These are phyloP conservation scores for Erebia ligea DNA, from an alignment of 2,888 invertebrate genomes.

Conservation along the genomic window DNA sequence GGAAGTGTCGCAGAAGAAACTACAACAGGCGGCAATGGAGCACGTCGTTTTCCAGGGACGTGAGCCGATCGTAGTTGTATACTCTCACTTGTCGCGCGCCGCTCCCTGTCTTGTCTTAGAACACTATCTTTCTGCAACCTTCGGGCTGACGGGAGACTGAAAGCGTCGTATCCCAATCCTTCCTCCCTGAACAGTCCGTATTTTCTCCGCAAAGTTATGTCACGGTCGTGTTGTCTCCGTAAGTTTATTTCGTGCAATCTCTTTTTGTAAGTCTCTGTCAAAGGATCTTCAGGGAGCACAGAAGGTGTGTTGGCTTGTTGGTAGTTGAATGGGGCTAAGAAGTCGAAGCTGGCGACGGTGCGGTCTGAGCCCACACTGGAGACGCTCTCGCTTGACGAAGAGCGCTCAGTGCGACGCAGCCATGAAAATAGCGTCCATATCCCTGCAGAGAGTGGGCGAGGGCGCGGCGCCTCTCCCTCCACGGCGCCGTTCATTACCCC, in stretches of 20 bases:
- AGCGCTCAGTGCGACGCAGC: conserved; percentile 85
- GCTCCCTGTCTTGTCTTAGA: conserved; percentile 60
- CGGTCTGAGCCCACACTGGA: conserved; percentile 88
- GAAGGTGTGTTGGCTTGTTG: conserved; percentile 63
- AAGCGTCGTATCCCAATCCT: conserved; percentile 64
- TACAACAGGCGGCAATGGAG: conserved; percentile 86
- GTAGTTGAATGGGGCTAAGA: conserved; percentile 83
- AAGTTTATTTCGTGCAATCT: conserved; percentile 84
- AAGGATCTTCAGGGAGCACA: conserved; percentile 77
- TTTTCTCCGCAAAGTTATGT: conserved; percentile 85
- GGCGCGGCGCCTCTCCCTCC: conserved; percentile 59
- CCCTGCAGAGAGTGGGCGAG: conserved; percentile 75
- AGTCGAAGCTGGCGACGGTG: conserved; percentile 89
- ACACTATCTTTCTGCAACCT: conserved; percentile 44
- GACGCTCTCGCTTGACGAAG: conserved; percentile 78
- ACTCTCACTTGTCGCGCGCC: conserved; percentile 85
- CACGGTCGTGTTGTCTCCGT: conserved; percentile 82
- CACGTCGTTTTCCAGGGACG: conserved; percentile 90
- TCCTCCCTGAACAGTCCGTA: conserved; percentile 79
- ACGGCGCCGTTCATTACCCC: conserved; percentile 71
- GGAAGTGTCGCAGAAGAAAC: conserved; percentile 65
- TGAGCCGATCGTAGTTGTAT: conserved; percentile 85
- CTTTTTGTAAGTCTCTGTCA: conserved; percentile 85
- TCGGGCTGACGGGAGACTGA: conserved; percentile 62
- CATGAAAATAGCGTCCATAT: conserved; percentile 87